Base-by-base conservation (phyloP, 2,888 invertebrate species). In the Protodeltote pygarga region DNA sequence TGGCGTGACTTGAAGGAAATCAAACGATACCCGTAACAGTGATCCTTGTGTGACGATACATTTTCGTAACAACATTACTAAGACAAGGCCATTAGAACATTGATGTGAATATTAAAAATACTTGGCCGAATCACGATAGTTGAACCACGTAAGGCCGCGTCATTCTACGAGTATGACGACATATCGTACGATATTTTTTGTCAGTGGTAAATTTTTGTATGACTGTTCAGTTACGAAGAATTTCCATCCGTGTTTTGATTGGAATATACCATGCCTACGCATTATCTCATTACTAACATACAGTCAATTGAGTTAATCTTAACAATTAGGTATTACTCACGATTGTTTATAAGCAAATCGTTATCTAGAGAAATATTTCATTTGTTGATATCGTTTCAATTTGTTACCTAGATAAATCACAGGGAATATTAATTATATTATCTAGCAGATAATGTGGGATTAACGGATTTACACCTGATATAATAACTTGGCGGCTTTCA, bases 161-260 rank as follows among this genome's bases (percentile, higher is more conserved):
- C 87, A 86, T 40, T 20, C 35, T 38, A n/a, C n/a, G n/a, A n/a
- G n/a, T n/a, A 66, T 89, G 88, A 87, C 85, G 87, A 62, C 59
- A 79, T 50, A 85, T 88, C 89, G 83, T 83, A 86, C 77, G 86
- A 89, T 88, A 69, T 77, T 79, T 58, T 79, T 77, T 77, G 70
- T 73, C 67, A 59, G 38, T 59, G 31, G 50, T 52, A 71, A 58
- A 49, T 48, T 64, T 66, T 62, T 13, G 46, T 71, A 65, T 66
- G 65, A 60, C 64, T 67, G 57, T 40, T 51, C 59, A 50, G 42
- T 52, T 70, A 65, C 70, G 51, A 37, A 60, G 71, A 73, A 71
- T 24, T 64, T 60, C 45, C 51, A 41, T 58, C 49, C 57, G 47
- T 65, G 41, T 58, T 63, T 50, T 51, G 51, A 42, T 53, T 46